Evolutionary conservation across 2,888 invertebrate species (phyloP).

Genomic region (Polydrusus tereticollis): DNA sequence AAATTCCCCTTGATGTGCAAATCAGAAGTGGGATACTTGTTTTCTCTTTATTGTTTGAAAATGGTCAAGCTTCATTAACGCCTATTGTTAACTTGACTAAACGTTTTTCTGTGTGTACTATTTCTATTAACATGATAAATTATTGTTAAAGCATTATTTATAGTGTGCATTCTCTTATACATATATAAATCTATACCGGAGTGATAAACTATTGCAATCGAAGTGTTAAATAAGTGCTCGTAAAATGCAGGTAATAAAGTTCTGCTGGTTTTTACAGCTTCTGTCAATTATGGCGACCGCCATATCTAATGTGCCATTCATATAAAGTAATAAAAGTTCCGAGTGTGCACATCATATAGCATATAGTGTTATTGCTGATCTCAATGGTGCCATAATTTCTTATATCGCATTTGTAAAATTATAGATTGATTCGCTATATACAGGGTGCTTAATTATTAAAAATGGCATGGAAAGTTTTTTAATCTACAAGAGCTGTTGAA

Average conservation of each 20-base stretch:
- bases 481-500: no score
- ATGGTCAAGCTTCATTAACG: no score
- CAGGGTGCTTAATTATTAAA: no score
- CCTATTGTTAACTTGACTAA: no score
- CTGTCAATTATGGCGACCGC: constrained; percentile 14
- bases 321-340: constrained; percentile 15
- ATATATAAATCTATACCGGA: neutral
- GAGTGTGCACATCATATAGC: neutral
- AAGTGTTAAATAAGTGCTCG: constrained; percentile 8
- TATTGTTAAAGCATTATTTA: neutral
- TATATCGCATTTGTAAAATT: neutral
- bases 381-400: constrained; percentile 10
- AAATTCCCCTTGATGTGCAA: no score
- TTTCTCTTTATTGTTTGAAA: no score
- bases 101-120: neutral
- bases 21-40: no score
- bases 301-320: constrained; percentile 14
- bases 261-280: constrained; percentile 8
- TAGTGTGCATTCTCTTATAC: neutral
- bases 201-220: neutral
- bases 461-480: no score
- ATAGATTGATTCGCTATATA: no score
- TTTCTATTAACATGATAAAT: neutral
- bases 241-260: constrained; percentile 15
- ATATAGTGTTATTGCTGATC: neutral